These are phyloP conservation scores for Phoxinus dragarum DNA, from an alignment of 2,797 vertebrate species.

Conservation along the genomic window DNA sequence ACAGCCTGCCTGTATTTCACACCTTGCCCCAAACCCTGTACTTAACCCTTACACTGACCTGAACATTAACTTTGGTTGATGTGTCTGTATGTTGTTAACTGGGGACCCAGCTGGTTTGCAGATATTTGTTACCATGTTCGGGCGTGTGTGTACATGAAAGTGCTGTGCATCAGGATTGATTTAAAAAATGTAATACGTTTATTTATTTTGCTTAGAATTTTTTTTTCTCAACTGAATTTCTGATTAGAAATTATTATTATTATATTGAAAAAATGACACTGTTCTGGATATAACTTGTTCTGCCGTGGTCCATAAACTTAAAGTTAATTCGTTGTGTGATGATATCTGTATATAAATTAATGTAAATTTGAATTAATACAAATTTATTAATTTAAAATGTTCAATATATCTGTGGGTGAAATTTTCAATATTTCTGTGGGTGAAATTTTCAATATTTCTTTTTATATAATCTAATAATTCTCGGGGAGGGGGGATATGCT, in stretches of 20 bases:
- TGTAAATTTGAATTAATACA: background rate
- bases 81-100: conserved; percentile 7
- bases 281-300: background rate
- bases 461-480: background rate
- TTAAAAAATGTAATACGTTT: background rate
- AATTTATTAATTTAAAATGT: background rate
- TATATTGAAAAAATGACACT: background rate
- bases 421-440: background rate
- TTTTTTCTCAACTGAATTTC: background rate
- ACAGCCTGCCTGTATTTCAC: conserved; percentile 32
- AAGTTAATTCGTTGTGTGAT: background rate
- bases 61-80: background rate
- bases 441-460: background rate
- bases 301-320: background rate
- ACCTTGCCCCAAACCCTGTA: conserved; percentile 31
- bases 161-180: background rate
- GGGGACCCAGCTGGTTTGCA: conserved; percentile 36
- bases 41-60: conserved; percentile 3
- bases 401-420: background rate
- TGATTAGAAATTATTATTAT: background rate
- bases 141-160: background rate
- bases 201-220: background rate
- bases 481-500: background rate
- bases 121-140: conserved; percentile 34
- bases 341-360: background rate